Base-by-base conservation (phyloP, 2,113 vertebrate genomes). In the Corythoichthys intestinalis region DNA sequence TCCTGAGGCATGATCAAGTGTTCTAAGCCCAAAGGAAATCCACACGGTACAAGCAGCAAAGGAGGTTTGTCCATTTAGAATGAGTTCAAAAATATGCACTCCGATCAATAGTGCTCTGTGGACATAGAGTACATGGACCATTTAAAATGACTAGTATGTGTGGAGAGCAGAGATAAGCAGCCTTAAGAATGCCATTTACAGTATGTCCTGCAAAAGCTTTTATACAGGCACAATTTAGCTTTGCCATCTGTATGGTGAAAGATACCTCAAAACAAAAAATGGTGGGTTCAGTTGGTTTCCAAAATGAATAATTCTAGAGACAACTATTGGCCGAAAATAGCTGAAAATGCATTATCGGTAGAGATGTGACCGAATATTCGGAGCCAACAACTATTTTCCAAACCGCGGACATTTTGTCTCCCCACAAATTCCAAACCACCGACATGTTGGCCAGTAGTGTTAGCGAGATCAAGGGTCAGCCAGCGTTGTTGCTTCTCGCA, bases 21-120 rank as follows among this genome's bases (percentile, higher is more conserved):
- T 48, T 56, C 13, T 8, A 44, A 13, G 6, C 35, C 59, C 49
- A 28, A 15, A 69, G 61, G 37, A 35, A 1, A 10, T 35, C 14
- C 38, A 62, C 37, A 71, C 46, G 69, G 20, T 65, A 20, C 7
- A 65, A 15, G 41, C 13, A 34, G 46, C 15, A 14, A 56, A 62
- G 67, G 63, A 68, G 54, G 83, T 20, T 44, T 44, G 73, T 65
- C 73, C 53, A 65, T 80, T 83, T 83, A 46, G 80, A 76, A 65
- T 71, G 68, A 86, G 69, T 80, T 85, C 72, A 66, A 65, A 61
- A 67, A 74, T 65, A 80, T 78, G 75, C 53, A 76, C 75, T 79
- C 38, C 39, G 69, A 88, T 90, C 83, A 73, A 87, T 86, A 79
- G 50, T 48, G 67, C 69, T 58, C 59, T 73, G 73, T 72, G 70